Evolutionary conservation across 2,797 vertebrate species (phyloP).

Genomic region (Xiphorhynchus erythropygius): DNA sequence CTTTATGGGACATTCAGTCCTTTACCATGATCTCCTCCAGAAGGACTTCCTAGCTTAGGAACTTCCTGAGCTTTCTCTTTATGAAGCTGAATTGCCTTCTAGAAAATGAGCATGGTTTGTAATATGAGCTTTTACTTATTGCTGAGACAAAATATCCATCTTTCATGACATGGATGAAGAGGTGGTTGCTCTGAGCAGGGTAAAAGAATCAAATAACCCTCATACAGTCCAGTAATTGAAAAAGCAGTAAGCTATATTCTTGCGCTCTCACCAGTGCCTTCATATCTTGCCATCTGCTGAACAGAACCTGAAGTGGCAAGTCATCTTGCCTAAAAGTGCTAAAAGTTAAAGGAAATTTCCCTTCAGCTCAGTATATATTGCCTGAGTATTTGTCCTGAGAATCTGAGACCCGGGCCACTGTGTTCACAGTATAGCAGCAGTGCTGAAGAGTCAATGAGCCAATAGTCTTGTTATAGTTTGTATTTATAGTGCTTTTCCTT

Average conservation of each 20-base stretch:
- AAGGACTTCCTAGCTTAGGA: not conserved
- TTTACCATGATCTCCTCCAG: not conserved
- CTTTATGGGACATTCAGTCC: not conserved
- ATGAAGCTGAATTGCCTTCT: not conserved
- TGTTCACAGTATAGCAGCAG: not conserved
- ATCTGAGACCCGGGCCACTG: not conserved
- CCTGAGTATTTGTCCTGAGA: slow-evolving; percentile 36
- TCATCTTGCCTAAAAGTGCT: not conserved
- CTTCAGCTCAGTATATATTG: not conserved
- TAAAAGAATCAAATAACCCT: not conserved
- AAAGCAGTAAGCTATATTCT: not conserved
- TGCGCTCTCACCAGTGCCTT: not conserved
- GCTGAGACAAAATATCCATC: not conserved
- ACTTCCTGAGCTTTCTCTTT: not conserved
- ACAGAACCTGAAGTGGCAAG: slow-evolving; percentile 10
- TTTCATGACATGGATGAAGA: not conserved
- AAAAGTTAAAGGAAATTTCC: not conserved
- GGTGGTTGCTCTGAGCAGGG: not conserved
- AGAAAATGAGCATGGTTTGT: not conserved
- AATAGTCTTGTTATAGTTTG: not conserved
- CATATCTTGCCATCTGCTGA: slow-evolving; percentile 7
- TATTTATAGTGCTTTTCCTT: slow-evolving; percentile 38
- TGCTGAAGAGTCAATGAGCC: not conserved
- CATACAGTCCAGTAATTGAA: not conserved
- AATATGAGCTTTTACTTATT: not conserved